Evolutionary conservation across 1,140 invertebrate species (phyloP).

Genomic region (Anastatus disparis): DNA sequence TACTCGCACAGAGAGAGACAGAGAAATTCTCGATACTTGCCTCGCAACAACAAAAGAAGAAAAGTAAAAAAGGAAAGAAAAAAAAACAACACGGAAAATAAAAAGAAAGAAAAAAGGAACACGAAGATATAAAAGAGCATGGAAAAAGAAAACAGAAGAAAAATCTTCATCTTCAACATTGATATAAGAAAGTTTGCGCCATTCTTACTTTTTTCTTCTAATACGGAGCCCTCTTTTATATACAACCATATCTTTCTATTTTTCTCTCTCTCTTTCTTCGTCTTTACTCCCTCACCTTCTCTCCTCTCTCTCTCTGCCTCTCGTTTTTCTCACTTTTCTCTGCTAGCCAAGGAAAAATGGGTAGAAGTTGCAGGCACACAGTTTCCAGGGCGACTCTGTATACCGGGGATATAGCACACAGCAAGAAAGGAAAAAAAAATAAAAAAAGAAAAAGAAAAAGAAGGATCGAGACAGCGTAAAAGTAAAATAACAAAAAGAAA

Average conservation of each 20-base stretch:
- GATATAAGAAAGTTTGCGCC: conserved; percentile 21
- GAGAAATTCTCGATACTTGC: too few relatives aligned
- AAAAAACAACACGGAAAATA: too few relatives aligned
- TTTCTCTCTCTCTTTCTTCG: background rate
- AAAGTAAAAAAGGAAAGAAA: too few relatives aligned
- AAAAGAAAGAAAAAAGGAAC: too few relatives aligned
- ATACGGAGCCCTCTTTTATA: background rate
- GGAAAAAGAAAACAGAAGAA: background rate
- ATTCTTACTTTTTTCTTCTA: background rate
- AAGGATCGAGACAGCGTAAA: conserved; percentile 22
- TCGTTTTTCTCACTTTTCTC: background rate
- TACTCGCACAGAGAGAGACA: too few relatives aligned
- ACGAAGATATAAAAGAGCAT: too few relatives aligned
- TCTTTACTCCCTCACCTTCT: background rate
- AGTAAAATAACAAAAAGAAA: too few relatives aligned
- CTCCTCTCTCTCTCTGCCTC: conserved; percentile 7
- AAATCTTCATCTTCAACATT: conserved; percentile 31
- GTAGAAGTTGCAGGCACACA: conserved; percentile 45
- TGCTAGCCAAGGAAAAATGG: conserved; percentile 34
- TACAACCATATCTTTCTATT: background rate
- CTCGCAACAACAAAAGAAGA: too few relatives aligned
- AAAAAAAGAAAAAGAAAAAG: conserved; percentile 25
- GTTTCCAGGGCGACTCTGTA: conserved; percentile 41
- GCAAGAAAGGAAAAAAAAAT: conserved; percentile 4
- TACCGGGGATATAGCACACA: background rate